Percentiles rank a stretch among this genome's conserved stretches.
Evolutionary conservation across 2,888 invertebrate genomes (phyloP).

Genomic region (Sarcophaga caerulescens): DNA sequence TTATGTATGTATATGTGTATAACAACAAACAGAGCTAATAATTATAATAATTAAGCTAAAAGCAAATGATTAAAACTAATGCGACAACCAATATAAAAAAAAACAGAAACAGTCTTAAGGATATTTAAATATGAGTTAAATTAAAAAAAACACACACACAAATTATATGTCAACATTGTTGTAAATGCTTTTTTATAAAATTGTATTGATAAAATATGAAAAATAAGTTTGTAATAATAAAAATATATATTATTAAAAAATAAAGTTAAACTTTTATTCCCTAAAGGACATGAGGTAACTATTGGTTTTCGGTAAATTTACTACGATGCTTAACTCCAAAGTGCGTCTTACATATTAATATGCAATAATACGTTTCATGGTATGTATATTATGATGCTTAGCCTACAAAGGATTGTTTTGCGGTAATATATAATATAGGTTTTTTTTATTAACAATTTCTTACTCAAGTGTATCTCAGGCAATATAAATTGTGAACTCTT

Average conservation of each 20-base stretch:
- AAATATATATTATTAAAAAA: conserved; percentile 42
- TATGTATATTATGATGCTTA: too few species aligned
- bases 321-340: too few species aligned
- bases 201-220: conserved; percentile 52
- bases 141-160: conserved; percentile 37
- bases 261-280: background rate
- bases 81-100: conserved; percentile 38
- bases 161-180: conserved; percentile 65
- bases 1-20: conserved; percentile 50
- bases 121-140: conserved; percentile 58
- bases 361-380: too few species aligned
- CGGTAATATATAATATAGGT: too few species aligned
- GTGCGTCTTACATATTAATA: too few species aligned
- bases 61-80: conserved; percentile 62
- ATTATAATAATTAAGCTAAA: conserved; percentile 62
- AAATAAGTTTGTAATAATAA: conserved; percentile 56
- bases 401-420: too few species aligned
- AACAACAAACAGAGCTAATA: conserved; percentile 47
- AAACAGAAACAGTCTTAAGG: conserved; percentile 52
- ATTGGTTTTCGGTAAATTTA: too few species aligned
- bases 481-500: too few species aligned
- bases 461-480: too few species aligned
- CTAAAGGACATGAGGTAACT: too few species aligned
- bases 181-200: conserved; percentile 69
- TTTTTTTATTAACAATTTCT: too few species aligned